A percentile compares a stretch with the other conserved stretches of the same genome.
phyloP scores from a whole-genome alignment of 2,113 vertebrate genomes.

The Xiphophorus hellerii region DNA sequence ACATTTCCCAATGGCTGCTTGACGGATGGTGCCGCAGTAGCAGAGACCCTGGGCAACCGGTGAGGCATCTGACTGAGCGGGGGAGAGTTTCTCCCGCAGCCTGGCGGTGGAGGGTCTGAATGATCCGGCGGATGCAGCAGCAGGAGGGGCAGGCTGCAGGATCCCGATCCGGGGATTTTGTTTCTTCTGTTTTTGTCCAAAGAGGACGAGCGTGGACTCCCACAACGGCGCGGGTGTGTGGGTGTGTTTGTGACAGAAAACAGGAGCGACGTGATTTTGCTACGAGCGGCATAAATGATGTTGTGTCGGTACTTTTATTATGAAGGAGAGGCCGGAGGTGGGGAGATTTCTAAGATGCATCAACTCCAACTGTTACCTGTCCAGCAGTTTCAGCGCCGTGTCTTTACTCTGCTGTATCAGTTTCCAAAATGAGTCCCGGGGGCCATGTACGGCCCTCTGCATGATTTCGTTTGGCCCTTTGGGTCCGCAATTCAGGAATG shows the following conservation, averaged over 20 bases:
- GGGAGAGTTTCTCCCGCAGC: conserved; percentile 1
- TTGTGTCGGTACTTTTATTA: too few relatives aligned
- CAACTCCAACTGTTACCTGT: too few relatives aligned
- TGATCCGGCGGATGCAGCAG: not conserved
- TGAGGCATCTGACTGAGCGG: conserved; percentile 43
- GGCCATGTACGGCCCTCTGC: too few relatives aligned
- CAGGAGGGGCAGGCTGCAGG: not conserved
- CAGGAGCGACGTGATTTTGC: conserved; percentile 44
- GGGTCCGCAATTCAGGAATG: too few relatives aligned
- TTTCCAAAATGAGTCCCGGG: too few relatives aligned
- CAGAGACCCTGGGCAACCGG: conserved; percentile 65
- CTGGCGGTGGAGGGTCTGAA: not conserved
- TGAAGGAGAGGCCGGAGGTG: not conserved
- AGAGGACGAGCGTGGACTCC: conserved; percentile 24
- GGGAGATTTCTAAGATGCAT: too few relatives aligned
- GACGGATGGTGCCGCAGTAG: conserved; percentile 76
- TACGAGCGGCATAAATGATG: too few relatives aligned
- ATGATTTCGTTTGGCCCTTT: too few relatives aligned
- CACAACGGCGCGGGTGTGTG: conserved; percentile 31
- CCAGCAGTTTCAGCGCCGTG: too few relatives aligned
- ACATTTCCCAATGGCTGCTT: conserved; percentile 62
- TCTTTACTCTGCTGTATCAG: too few relatives aligned
- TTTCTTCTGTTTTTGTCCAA: conserved; percentile 12
- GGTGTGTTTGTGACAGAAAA: conserved; percentile 59
- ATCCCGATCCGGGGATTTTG: conserved; percentile 22